Evolutionary conservation across 1,140 invertebrate genomes (phyloP).

Genomic region (Pachypeltis micranthus): DNA sequence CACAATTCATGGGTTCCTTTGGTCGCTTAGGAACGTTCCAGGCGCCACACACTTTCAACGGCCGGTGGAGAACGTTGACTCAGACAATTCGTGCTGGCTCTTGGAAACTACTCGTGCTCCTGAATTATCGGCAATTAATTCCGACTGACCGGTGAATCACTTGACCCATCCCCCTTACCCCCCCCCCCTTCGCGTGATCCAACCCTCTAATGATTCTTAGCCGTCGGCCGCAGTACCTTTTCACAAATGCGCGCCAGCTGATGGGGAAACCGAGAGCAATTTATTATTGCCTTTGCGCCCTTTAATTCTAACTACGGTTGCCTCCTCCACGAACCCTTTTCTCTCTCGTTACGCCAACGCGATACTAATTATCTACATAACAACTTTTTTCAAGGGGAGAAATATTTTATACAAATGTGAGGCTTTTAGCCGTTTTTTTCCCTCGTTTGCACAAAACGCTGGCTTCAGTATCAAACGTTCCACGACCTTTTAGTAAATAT

Average conservation of each 20-base stretch:
- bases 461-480: no score
- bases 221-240: neutral
- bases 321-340: neutral
- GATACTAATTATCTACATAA: no score
- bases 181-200: neutral
- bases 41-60: no score
- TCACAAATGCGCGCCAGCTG: neutral
- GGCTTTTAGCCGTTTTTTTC: no score
- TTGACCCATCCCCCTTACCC: neutral
- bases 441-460: no score
- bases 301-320: neutral
- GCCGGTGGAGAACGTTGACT: neutral
- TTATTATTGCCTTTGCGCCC: neutral
- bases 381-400: no score
- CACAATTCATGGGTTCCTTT: no score
- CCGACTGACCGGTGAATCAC: constrained; percentile 7
- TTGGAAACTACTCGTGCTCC: neutral
- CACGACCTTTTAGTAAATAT: no score
- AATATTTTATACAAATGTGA: no score
- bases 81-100: constrained; percentile 1
- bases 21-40: no score
- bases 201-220: neutral
- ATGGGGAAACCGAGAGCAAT: neutral
- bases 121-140: constrained; percentile 2
- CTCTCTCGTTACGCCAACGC: neutral